Evolutionary conservation across 2,797 vertebrate genomes (phyloP), one percentile per base, ranked within the genome.

Genomic region (Sebastes hubbsi): DNA sequence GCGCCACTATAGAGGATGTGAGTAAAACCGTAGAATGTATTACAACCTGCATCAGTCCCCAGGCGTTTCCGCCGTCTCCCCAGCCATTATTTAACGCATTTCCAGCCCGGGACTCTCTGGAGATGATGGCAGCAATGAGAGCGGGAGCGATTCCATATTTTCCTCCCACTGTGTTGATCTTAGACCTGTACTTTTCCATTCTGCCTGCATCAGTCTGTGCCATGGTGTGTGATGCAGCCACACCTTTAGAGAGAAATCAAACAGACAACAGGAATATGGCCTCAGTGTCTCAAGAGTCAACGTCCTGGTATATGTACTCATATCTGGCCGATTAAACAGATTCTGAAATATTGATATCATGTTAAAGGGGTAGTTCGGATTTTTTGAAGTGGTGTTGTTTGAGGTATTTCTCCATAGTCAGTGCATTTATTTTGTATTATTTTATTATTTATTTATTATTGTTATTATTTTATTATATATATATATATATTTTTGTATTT

Each of bases 71-170:
- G 0, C 9, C 9, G 36, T 90, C 88, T 30, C 92, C 90, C 84
- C 87, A 78, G 62, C 92, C 90, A 0, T 36, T 0, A 0, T 6
- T 0, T 3, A 92, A 55, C 1, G 0, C 1, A 2, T 85, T 89
- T 75, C 93, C 91, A 38, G 90, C 93, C n/a, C 93, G 87, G 78
- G 88, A 88, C 65, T 89, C 87, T 87, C 92, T 91, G 76, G 93
- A 94, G 58, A 92, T 92, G 87, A 94, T 92, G 58, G n/a, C 92
- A 67, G 92, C 92, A 10, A 93, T 93, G 20, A 94, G 64, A 55
- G 87, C 85, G 1, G 92, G 78, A 22, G 82, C 77, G 0, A 92
- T 52, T 1, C 32, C 54, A 10, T 12, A 3, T 1, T 70, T 4
- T 0, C 0, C 0, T 38, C 67, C 89, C 24, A 87, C 89, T 0